phyloP scores from a whole-genome alignment of 2,888 invertebrate species.

The Scaptomyza caliginosa region DNA sequence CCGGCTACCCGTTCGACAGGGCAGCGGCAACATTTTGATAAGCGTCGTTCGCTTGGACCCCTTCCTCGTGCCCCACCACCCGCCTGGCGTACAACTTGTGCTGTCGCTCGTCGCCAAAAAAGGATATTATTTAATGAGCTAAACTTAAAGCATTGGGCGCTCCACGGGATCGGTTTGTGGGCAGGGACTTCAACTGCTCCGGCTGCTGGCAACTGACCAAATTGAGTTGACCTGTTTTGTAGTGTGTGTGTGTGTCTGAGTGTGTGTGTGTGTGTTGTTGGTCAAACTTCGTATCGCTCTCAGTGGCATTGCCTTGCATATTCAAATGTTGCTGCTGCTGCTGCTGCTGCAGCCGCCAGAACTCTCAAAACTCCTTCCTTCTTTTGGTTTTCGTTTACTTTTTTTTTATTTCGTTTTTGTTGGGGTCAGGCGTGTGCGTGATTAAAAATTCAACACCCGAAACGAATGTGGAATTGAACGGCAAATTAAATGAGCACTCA shows the following conservation, averaged over 20 bases:
- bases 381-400: too few relatives aligned
- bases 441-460: constrained; percentile 82
- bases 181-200: constrained; percentile 6
- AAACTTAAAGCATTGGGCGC: constrained; percentile 73
- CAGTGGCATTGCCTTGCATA: constrained; percentile 60
- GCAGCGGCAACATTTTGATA: constrained; percentile 76
- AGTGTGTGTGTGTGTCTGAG: constrained; percentile 3
- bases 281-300: constrained; percentile 36
- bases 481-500: constrained; percentile 79
- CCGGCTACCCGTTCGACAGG: constrained; percentile 65
- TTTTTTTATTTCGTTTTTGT: too few relatives aligned
- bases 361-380: neutral
- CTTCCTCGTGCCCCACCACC: neutral
- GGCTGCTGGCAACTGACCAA: constrained; percentile 58
- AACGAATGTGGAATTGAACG: constrained; percentile 81
- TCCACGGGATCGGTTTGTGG: constrained; percentile 42
- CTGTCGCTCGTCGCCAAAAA: constrained; percentile 57
- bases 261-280: constrained; percentile 20
- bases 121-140: constrained; percentile 83
- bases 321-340: constrained; percentile 52
- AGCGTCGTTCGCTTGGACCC: constrained; percentile 49
- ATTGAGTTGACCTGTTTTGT: constrained; percentile 79
- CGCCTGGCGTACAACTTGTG: neutral
- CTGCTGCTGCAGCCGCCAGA: constrained; percentile 4
- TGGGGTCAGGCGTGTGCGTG: constrained; percentile 71